Evolutionary conservation across 2,888 invertebrate species (phyloP).

Genomic region (Auanema sp.): DNA sequence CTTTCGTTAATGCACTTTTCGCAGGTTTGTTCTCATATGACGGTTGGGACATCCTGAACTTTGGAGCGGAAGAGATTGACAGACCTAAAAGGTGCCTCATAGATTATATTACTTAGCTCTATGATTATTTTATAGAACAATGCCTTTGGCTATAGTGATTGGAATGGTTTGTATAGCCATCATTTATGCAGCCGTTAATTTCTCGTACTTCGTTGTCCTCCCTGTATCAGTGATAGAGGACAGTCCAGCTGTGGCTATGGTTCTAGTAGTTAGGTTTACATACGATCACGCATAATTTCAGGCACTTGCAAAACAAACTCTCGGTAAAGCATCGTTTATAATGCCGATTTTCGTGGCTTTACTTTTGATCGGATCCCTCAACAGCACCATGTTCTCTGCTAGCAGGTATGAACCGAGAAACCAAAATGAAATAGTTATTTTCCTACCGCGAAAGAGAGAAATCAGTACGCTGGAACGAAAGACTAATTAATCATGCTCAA

Average conservation of each 20-base stretch:
- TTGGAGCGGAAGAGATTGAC: slow-evolving; percentile 59
- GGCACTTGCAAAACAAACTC: slow-evolving; percentile 50
- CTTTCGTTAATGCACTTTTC: slow-evolving; percentile 54
- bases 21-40: slow-evolving; percentile 56
- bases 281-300: slow-evolving; percentile 19
- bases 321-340: slow-evolving; percentile 47
- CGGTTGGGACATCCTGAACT: slow-evolving; percentile 63
- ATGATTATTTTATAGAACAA: slow-evolving; percentile 38
- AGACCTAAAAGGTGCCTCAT: slow-evolving; percentile 47
- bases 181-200: slow-evolving; percentile 54
- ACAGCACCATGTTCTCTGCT: slow-evolving; percentile 58
- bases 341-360: slow-evolving; percentile 60
- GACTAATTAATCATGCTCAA: no score
- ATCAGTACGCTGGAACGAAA: no score
- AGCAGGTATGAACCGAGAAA: slow-evolving; percentile 34
- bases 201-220: slow-evolving; percentile 57
- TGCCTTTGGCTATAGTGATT: slow-evolving; percentile 59
- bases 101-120: background rate
- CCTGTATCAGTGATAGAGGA: slow-evolving; percentile 36
- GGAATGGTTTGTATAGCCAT: slow-evolving; percentile 56
- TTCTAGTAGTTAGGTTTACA: slow-evolving; percentile 10
- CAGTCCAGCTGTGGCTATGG: slow-evolving; percentile 56
- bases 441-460: no score
- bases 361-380: slow-evolving; percentile 58
- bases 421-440: slow-evolving; percentile 1